Percentiles rank a stretch among this genome's conserved stretches.
phyloP scores from a whole-genome alignment of 2,888 invertebrate genomes.

The Elegia similella region DNA sequence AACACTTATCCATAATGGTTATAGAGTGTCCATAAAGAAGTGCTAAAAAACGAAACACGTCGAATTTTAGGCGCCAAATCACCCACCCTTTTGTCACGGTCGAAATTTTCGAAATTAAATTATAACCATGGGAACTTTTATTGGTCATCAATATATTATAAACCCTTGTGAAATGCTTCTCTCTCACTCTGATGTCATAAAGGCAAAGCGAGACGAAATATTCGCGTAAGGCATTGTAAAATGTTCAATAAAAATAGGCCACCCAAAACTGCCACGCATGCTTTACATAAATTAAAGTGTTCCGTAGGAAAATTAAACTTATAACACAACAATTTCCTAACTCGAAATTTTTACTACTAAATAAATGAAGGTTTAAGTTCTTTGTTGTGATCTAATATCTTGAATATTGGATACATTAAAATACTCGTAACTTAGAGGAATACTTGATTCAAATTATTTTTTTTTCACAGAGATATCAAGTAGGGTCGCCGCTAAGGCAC shows the following conservation, averaged over 20 bases:
- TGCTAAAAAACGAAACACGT: conserved; percentile 41
- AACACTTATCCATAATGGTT: not conserved
- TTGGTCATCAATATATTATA: conserved; percentile 8
- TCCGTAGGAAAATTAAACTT: conserved; percentile 10
- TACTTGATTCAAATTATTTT: no score
- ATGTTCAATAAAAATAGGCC: conserved; percentile 32
- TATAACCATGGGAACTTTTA: conserved; percentile 40
- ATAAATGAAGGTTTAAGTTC: no score
- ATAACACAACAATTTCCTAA: no score
- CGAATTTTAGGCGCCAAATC: conserved; percentile 62
- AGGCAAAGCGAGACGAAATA: conserved; percentile 17
- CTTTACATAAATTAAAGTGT: not conserved
- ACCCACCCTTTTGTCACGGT: conserved; percentile 64
- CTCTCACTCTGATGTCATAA: conserved; percentile 18
- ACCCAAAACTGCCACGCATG: conserved; percentile 29
- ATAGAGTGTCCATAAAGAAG: conserved; percentile 31
- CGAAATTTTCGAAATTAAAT: conserved; percentile 56
- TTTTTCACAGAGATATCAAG: no score
- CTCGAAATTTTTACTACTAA: no score
- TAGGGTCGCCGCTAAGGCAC: no score
- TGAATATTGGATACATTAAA: no score
- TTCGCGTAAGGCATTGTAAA: conserved; percentile 19
- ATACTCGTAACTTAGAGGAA: no score
- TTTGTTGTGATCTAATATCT: no score
- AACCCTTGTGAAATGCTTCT: conserved; percentile 21